Evolutionary conservation across 2,888 invertebrate species (phyloP).

Genomic region (Brenthis hecate): DNA sequence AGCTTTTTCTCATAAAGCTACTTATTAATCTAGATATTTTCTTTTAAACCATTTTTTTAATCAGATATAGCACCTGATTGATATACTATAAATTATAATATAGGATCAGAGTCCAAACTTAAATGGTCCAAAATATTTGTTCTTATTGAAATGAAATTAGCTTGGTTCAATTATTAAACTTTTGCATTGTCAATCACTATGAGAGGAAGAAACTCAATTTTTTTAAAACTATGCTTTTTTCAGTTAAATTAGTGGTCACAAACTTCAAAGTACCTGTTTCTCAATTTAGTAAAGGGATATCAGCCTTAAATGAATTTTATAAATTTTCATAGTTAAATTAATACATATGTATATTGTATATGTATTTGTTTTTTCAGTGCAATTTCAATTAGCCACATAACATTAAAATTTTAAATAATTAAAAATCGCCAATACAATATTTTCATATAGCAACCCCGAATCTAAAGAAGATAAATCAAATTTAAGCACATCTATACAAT

Average conservation of each 20-base stretch:
- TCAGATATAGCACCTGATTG: conserved; percentile 1
- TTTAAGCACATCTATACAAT: conserved; percentile 18
- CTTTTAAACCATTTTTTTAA: background rate
- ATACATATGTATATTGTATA: background rate
- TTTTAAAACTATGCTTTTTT: too few species aligned
- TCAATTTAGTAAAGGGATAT: background rate
- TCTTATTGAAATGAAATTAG: too few species aligned
- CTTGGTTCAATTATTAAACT: too few species aligned
- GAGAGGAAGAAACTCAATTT: too few species aligned
- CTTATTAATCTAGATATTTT: background rate
- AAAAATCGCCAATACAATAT: conserved; percentile 18
- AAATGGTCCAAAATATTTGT: too few species aligned
- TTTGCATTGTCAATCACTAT: too few species aligned
- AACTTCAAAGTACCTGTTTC: too few species aligned
- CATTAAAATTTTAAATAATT: background rate
- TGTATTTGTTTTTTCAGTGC: background rate
- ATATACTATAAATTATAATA: background rate
- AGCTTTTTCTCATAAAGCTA: too few species aligned
- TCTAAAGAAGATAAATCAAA: conserved; percentile 36
- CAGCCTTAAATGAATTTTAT: background rate
- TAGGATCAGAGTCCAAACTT: too few species aligned
- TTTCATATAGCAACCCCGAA: conserved; percentile 36
- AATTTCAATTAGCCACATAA: background rate
- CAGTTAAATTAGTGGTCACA: too few species aligned
- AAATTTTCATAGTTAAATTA: background rate